A percentile compares a stretch with the other conserved stretches of the same genome.
phyloP scores from a whole-genome alignment of 2,888 invertebrate genomes.

The Oegoconia quadripuncta region DNA sequence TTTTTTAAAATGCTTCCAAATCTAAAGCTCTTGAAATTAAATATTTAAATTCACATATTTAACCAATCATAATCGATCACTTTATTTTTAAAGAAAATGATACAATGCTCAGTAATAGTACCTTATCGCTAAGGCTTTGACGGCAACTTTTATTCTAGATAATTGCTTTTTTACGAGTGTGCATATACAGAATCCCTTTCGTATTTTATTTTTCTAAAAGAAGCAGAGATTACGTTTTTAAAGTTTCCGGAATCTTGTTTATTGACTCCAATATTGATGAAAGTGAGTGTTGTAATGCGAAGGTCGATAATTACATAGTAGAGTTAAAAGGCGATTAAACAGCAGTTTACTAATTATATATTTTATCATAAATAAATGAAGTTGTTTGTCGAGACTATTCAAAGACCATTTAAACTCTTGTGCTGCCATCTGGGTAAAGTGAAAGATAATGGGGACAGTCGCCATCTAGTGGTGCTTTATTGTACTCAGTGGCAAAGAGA shows the following conservation, averaged over 20 bases:
- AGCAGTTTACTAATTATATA: conserved; percentile 10
- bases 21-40: not conserved
- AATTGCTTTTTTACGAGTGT: too few species aligned
- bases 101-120: too few species aligned
- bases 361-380: conserved; percentile 19
- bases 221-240: conserved; percentile 51
- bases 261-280: conserved; percentile 56
- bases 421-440: conserved; percentile 44
- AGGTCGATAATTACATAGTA: conserved; percentile 36
- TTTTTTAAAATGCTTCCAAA: conserved; percentile 1
- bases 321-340: conserved; percentile 38
- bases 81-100: too few species aligned
- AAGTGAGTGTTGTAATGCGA: conserved; percentile 50
- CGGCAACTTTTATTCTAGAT: too few species aligned
- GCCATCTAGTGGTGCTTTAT: conserved; percentile 26
- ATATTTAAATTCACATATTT: not conserved
- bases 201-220: conserved; percentile 18
- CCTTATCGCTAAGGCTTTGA: too few species aligned
- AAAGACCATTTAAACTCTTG: conserved; percentile 16
- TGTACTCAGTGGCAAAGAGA: not conserved
- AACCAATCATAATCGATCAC: not conserved
- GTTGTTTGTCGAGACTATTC: conserved; percentile 16
- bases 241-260: conserved; percentile 61
- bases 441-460: conserved; percentile 8
- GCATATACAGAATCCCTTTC: not conserved